Percentiles rank a stretch among this genome's conserved stretches.
Conservation (phyloP, 1,140 invertebrate species). For the Drosophila rufa region DNA sequence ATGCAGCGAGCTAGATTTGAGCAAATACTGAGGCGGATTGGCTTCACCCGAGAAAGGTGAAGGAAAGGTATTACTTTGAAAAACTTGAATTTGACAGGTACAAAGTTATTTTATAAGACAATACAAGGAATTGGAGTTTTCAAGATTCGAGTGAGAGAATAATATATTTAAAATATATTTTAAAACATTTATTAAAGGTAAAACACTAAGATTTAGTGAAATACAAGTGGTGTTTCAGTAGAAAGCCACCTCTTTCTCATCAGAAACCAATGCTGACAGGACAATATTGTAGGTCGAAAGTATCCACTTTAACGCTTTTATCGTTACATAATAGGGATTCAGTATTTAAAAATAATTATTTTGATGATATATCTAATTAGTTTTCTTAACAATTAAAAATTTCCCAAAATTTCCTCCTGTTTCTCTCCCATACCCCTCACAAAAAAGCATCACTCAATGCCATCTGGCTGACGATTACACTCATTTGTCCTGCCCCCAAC, state of each 20-base stretch:
- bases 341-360: too few species aligned
- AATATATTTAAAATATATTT: not conserved
- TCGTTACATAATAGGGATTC: not conserved
- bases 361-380: not conserved
- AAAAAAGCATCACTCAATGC: constrained; percentile 39
- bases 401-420: not conserved
- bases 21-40: constrained; percentile 10
- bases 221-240: too few species aligned
- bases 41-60: not conserved
- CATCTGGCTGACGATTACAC: constrained; percentile 31
- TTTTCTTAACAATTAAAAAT: not conserved
- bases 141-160: not conserved
- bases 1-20: constrained; percentile 33
- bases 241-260: too few species aligned
- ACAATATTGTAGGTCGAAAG: too few species aligned
- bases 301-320: too few species aligned
- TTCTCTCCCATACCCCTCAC: not conserved
- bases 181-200: too few species aligned
- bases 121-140: too few species aligned
- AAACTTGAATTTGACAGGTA: not conserved
- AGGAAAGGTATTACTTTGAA: not conserved
- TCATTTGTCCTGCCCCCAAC: constrained; percentile 37
- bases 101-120: not conserved
- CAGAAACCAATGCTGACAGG: too few species aligned
- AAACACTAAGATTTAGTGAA: too few species aligned